Base-by-base conservation (phyloP, 2,888 invertebrate species). In the Agriotes lineatus region DNA sequence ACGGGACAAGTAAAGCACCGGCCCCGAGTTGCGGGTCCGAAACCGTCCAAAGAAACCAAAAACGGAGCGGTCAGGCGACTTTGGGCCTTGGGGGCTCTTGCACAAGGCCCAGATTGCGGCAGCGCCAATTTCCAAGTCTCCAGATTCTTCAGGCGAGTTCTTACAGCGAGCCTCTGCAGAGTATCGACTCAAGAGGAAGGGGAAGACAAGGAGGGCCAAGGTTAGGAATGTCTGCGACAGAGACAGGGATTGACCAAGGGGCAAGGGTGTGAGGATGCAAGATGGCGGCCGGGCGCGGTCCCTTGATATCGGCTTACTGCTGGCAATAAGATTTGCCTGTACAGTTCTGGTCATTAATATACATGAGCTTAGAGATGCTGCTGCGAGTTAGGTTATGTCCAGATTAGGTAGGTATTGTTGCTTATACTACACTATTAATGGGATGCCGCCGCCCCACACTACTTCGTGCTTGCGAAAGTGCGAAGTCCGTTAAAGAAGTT, bases 321-420 rank as follows among this genome's bases (percentile, higher is more conserved):
- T 79, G 78, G 83, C 82, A 82, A 83, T 84, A 84, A 84, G 83
- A 84, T 83, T 83, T 83, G 82, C 82, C 79, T 72, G 82, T 81
- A 82, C 82, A 82, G 82, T 82, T 79, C 82, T 80, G 82, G 78
- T 81, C 83, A 83, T 83, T 82, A 83, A 83, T 83, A 83, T 82
- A 82, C 83, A 83, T 82, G 82, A 83, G 81, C 78, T 78, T 79
- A 78, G 77, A 74, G 75, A 67, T 67, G 67, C 67, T 64, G 75
- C 74, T 75, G 71, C 70, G 74, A 73, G 73, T 73, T 72, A 71
- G 75, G 75, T 72, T 75, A 75, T 76, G 75, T 74, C 73, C 74
- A 77, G 76, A 77, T 77, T 76, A 76, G 59, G 66, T 45, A 57
- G 66, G 61, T 66, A 66, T 65, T 65, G 69, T 69, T 69, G 67